Evolutionary conservation across 2,797 vertebrate genomes (phyloP).

Genomic region (Gastrophryne carolinensis): DNA sequence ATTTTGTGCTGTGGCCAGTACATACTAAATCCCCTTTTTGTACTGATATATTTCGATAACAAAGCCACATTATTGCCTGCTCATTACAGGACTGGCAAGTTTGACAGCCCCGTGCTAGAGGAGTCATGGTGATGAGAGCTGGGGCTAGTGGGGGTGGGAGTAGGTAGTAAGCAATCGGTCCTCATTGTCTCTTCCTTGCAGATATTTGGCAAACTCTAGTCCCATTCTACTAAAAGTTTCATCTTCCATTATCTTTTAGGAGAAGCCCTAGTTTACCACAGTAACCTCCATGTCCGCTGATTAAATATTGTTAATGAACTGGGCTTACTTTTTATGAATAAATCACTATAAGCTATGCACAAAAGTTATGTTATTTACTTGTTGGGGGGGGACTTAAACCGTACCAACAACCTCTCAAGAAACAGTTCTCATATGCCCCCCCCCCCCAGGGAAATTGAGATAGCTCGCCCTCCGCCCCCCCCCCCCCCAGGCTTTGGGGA

Average conservation of each 20-base stretch:
- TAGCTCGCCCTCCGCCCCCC: no score
- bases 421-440: no score
- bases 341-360: no score
- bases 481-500: no score
- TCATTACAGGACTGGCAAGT: slow-evolving; percentile 36
- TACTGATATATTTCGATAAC: slow-evolving; percentile 31
- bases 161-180: slow-evolving; percentile 10
- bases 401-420: no score
- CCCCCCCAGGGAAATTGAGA: no score
- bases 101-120: slow-evolving; percentile 24
- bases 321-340: no score
- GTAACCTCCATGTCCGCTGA: no score
- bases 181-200: slow-evolving; percentile 23
- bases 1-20: slow-evolving; percentile 31
- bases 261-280: no score
- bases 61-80: slow-evolving; percentile 40
- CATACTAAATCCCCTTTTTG: slow-evolving; percentile 38
- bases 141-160: slow-evolving; percentile 15
- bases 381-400: no score
- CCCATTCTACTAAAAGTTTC: slow-evolving; percentile 22
- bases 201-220: slow-evolving; percentile 31
- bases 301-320: no score
- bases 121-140: slow-evolving; percentile 32
- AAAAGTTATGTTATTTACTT: no score
- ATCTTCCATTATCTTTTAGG: slow-evolving; percentile 7